Evolutionary conservation across 2,113 vertebrate species (phyloP).

Genomic region (Gopherus evgoodei): DNA sequence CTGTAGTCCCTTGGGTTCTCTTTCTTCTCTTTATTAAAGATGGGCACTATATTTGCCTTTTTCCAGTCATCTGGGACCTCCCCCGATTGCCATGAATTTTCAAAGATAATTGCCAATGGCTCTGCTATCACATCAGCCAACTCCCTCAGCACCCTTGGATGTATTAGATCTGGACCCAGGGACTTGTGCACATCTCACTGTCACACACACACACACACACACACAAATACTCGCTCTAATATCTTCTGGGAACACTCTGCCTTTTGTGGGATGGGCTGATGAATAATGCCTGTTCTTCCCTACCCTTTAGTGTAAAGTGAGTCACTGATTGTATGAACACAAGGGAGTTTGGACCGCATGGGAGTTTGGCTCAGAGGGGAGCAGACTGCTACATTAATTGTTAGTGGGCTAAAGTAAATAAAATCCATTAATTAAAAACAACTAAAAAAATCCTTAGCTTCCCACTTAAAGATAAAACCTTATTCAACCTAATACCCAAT

Average conservation of each 20-base stretch:
- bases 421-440: neutral
- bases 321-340: neutral
- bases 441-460: neutral
- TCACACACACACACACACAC: neutral
- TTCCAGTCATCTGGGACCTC: too few relatives aligned
- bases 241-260: neutral
- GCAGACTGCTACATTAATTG: neutral
- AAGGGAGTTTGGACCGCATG: neutral
- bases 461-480: neutral
- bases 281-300: neutral
- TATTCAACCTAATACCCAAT: neutral
- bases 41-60: too few relatives aligned
- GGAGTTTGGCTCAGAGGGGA: neutral
- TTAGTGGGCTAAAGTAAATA: neutral
- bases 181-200: too few relatives aligned
- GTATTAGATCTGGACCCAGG: too few relatives aligned
- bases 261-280: neutral
- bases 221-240: neutral
- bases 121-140: too few relatives aligned
- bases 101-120: too few relatives aligned
- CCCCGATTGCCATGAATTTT: too few relatives aligned
- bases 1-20: too few relatives aligned
- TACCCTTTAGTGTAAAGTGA: neutral
- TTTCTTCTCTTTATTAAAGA: too few relatives aligned
- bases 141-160: too few relatives aligned